Base-by-base conservation (phyloP, 2,888 invertebrate species). In the Lepidochrysops patricia region DNA sequence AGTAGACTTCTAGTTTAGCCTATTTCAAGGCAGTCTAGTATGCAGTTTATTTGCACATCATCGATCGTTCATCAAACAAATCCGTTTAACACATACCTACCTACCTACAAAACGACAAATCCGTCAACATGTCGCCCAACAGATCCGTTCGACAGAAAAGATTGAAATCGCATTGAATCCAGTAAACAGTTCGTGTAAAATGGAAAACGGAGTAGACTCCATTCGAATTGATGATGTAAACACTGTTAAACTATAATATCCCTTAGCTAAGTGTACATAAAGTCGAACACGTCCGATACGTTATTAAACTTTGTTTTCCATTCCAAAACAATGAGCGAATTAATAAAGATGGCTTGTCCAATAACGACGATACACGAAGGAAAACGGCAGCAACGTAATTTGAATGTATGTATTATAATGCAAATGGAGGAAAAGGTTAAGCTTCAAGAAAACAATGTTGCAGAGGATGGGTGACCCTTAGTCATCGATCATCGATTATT, bases 161-260 rank as follows among this genome's bases (percentile, higher is more conserved):
- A 54, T 54, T 54, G 54, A 32, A 54, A 54, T 54, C 54, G 54
- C 32, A 54, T 54, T 54, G 54, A 54, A 54, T 54, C 32, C 54
- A 32, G 54, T 32, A 54, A 54, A 54, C 32, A 54, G 54, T 29
- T 12, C 15, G 34, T 49, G 48, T 60, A 56, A 56, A 52, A 27
- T 56, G 48, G 48, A 35, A 35, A 50, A 34, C 27, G 60, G 43
- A 49, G 43, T 61, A 52, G 50, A 37, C 3, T 4, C 29, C 29
- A 9, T 15, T 13, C 9, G 29, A 29, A 54, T 15, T 32, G 54
- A 43, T 43, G 19, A 43, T 9, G 9, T 4, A 19, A 43, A 43
- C 19, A 4, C 9, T 43, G 19, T 23, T 12, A 43, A 43, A 4
- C 43, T 7, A 43, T 43, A 43, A 19, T 23, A 43, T 19, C 9